Evolutionary conservation across 2,888 invertebrate species (phyloP).

Genomic region (Dugesia japonica): DNA sequence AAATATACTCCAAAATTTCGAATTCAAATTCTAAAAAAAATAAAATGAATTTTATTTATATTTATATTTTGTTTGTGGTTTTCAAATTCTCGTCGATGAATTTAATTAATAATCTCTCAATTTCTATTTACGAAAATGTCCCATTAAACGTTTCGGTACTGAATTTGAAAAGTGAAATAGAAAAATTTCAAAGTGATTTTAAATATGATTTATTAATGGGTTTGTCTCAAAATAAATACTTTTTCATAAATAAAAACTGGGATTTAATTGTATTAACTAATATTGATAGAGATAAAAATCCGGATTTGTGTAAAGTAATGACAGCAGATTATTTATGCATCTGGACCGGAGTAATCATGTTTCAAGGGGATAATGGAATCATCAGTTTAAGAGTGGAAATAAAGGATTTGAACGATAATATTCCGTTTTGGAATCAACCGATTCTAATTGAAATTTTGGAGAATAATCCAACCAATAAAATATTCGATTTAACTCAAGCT

Average conservation of each 20-base stretch:
- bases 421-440: background rate
- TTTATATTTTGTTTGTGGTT: background rate
- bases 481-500: background rate
- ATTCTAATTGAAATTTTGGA: background rate
- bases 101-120: background rate
- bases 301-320: background rate
- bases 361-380: background rate
- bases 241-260: background rate
- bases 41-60: background rate
- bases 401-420: background rate
- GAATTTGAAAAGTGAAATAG: background rate
- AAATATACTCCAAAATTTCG: background rate
- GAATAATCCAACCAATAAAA: background rate
- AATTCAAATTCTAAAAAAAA: background rate
- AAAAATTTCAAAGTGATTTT: background rate
- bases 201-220: background rate
- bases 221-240: conserved; percentile 12
- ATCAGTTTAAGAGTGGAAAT: background rate
- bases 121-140: background rate
- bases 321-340: background rate
- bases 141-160: background rate
- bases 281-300: conserved; percentile 9
- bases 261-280: background rate
- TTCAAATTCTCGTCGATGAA: background rate
- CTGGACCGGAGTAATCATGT: conserved; percentile 2